Percentiles rank a stretch among this genome's conserved stretches.
These are phyloP conservation scores for Halcyon chelicuti DNA, from an alignment of 2,797 vertebrate species.

Conservation along the genomic window DNA sequence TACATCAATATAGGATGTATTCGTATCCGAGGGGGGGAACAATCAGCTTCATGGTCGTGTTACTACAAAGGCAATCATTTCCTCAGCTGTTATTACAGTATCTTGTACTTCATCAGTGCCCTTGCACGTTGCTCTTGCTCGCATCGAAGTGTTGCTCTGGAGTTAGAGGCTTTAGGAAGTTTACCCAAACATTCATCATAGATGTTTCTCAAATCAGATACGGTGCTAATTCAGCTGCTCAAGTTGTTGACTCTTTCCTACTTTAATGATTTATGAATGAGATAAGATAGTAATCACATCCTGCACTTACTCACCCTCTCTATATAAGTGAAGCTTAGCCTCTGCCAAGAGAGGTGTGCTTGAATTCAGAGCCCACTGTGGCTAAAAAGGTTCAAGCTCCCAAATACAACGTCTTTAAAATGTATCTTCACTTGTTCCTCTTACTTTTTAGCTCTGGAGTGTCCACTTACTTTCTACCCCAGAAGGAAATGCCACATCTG, in stretches of 20 bases:
- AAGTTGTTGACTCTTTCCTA: not conserved
- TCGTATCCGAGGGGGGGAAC: not conserved
- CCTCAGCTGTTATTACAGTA: rapidly evolving
- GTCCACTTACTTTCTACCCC: not conserved
- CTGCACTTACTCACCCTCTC: not conserved
- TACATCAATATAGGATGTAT: not conserved
- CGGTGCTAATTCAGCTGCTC: not conserved
- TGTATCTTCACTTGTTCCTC: not conserved
- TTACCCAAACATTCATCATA: not conserved
- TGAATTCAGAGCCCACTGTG: not conserved
- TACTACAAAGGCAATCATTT: not conserved
- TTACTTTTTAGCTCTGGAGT: not conserved
- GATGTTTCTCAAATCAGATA: not conserved
- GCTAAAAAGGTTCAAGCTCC: not conserved
- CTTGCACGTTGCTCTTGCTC: not conserved
- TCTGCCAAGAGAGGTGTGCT: not conserved
- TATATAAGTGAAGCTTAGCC: not conserved
- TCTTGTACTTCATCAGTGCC: not conserved
- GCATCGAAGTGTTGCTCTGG: not conserved
- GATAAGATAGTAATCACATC: constrained; percentile 56
- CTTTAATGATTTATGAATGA: not conserved
- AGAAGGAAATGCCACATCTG: not conserved
- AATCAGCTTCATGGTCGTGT: rapidly evolving
- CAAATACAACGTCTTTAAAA: not conserved
- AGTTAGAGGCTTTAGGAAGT: not conserved